Conservation (phyloP, 2,113 vertebrate genomes). For the Spheniscus mendiculus region DNA sequence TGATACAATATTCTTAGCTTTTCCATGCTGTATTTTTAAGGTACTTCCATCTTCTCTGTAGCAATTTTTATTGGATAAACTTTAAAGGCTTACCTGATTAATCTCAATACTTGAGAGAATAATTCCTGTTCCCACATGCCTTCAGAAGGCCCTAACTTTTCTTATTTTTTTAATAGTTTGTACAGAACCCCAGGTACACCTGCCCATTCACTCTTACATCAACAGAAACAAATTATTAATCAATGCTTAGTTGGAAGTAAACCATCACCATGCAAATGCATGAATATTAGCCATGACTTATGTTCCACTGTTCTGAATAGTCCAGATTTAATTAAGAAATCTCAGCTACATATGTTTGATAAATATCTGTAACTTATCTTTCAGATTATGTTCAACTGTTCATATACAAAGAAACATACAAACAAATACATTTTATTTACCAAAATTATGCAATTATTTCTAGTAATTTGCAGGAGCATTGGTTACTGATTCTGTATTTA, state of each 20-base stretch:
- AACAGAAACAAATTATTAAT: not conserved
- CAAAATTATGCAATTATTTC: not conserved
- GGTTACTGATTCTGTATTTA: not conserved
- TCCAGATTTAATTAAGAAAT: not conserved
- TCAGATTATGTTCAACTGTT: not conserved
- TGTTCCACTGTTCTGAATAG: not conserved
- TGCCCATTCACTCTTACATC: not conserved
- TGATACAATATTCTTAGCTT: not conserved
- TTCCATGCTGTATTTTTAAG: not conserved
- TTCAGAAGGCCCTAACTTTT: not conserved
- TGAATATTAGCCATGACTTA: not conserved
- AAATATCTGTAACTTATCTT: not conserved
- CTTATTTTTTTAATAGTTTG: not conserved
- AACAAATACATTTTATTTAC: not conserved
- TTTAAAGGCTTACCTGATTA: not conserved
- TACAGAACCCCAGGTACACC: not conserved
- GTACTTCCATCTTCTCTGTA: not conserved
- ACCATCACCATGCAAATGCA: not conserved
- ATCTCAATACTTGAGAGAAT: not conserved
- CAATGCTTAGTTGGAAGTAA: not conserved
- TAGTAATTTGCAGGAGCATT: not conserved
- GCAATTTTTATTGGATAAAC: not conserved
- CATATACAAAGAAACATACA: not conserved
- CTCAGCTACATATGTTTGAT: not conserved
- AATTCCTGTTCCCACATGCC: not conserved